Base-by-base conservation (phyloP, 2,888 invertebrate species). In the Herminia tarsipennalis region DNA sequence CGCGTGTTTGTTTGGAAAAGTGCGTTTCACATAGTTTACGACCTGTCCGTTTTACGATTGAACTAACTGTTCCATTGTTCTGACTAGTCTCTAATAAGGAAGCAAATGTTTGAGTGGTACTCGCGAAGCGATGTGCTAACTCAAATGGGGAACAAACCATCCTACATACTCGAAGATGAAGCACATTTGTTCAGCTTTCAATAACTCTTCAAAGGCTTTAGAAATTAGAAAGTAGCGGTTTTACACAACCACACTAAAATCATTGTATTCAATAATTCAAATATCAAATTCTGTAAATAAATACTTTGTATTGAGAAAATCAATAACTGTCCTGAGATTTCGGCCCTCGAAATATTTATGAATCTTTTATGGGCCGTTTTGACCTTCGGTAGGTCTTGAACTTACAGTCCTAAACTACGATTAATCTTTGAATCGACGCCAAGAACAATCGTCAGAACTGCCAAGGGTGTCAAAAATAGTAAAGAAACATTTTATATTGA, bases 61-160 rank as follows among this genome's bases (percentile, higher is more conserved):
- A 57, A 63, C 74, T 78, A 81, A 76, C 78, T 65, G 81, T 76
- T 71, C 78, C 66, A 85, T 88, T 87, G 88, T 87, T 88, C 78
- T 62, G 57, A 68, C 71, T 55, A 66, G 71, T 67, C 65, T 72
- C 81, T 88, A 88, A 90, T 87, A 83, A 89, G 90, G 90, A 90
- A 90, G 89, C 84, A 73, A 88, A 88, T 86, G 84, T 89, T 89
- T 86, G 81, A 73, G 78, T 70, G 67, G 77, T 73, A 70, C 76
- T 66, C 43, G 59, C 60, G 55, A 54, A 54, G 52, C 43, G 53
- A 66, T 56, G 68, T 64, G 71, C 71, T 76, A 73, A 77, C 78
- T 68, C 70, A 72, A 65, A 75, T 73, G 64, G 63, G 71, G 62
- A 51, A 56, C 59, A 63, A 67, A 73, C 56, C 34, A 45, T 46